Percentiles rank a stretch among this genome's conserved stretches.
These are phyloP conservation scores for Ennomos erosarius DNA, from an alignment of 2,888 invertebrate genomes.

Conservation along the genomic window DNA sequence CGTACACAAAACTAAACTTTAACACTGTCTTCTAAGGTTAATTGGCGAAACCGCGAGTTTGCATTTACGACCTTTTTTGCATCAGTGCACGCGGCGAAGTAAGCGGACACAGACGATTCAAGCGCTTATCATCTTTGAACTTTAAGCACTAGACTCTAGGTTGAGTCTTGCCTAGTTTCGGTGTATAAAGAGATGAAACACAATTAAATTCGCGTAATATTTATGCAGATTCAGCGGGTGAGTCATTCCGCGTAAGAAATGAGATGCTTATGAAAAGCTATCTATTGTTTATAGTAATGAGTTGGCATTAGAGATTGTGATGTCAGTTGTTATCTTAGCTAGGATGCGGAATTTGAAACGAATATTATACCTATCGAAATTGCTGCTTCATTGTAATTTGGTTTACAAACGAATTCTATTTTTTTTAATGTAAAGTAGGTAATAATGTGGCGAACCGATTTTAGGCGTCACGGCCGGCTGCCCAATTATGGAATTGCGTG, in stretches of 20 bases:
- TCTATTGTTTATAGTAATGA: slow-evolving; percentile 39
- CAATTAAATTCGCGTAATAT: slow-evolving; percentile 42
- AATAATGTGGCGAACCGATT: no score
- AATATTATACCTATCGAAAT: not conserved
- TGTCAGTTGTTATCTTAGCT: slow-evolving; percentile 12
- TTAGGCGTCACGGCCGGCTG: no score
- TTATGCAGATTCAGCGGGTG: slow-evolving; percentile 53
- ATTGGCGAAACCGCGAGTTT: slow-evolving; percentile 21
- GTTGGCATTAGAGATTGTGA: slow-evolving; percentile 35
- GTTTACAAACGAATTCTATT: no score
- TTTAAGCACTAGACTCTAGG: slow-evolving; percentile 11
- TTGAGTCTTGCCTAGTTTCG: slow-evolving; percentile 17
- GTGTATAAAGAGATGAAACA: slow-evolving; percentile 32
- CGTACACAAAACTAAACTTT: slow-evolving; percentile 45
- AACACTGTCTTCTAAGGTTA: slow-evolving; percentile 19
- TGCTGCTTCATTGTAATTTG: not conserved
- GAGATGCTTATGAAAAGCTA: slow-evolving; percentile 48
- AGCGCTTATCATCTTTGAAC: slow-evolving; percentile 7
- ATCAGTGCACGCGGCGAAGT: slow-evolving; percentile 8
- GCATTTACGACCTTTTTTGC: slow-evolving; percentile 32
- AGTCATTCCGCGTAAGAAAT: slow-evolving; percentile 74
- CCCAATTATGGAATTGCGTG: no score
- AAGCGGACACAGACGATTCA: slow-evolving; percentile 30
- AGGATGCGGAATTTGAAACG: slow-evolving; percentile 10
- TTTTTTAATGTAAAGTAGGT: no score